Conservation (phyloP, 2,113 vertebrate genomes). For the Odocoileus hemionus region DNA sequence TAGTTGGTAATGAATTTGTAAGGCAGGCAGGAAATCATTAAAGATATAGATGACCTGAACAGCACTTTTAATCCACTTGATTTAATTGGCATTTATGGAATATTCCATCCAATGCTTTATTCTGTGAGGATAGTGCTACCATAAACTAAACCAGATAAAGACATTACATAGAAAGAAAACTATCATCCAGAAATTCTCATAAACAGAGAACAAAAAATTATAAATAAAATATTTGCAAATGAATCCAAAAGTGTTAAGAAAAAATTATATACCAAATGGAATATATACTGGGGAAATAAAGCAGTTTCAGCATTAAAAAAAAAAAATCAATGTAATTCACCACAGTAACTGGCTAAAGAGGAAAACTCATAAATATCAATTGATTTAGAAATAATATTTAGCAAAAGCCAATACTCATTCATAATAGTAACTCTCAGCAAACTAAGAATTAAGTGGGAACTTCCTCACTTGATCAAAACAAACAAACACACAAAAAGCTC, state of each 20-base stretch:
- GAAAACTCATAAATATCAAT: background rate
- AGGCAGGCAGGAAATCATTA: background rate
- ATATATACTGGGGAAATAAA: background rate
- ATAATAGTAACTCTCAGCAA: background rate
- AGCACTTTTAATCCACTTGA: background rate
- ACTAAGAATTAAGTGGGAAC: background rate
- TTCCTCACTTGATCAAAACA: background rate
- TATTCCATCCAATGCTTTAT: background rate
- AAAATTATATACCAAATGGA: background rate
- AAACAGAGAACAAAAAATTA: background rate
- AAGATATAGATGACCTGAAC: background rate
- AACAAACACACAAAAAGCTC: background rate
- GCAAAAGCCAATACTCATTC: background rate
- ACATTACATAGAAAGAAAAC: background rate
- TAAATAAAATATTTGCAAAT: background rate
- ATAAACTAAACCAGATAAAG: background rate
- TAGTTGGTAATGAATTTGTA: background rate
- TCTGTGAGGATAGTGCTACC: background rate
- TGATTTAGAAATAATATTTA: background rate
- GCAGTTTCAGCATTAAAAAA: background rate
- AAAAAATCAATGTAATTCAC: background rate
- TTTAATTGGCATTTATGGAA: background rate
- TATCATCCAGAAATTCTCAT: background rate
- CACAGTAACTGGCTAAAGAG: background rate
- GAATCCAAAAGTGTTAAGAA: background rate